These are phyloP conservation scores for Aleiodes leptofemur DNA, from an alignment of 2,888 invertebrate genomes.

Conservation along the genomic window DNA sequence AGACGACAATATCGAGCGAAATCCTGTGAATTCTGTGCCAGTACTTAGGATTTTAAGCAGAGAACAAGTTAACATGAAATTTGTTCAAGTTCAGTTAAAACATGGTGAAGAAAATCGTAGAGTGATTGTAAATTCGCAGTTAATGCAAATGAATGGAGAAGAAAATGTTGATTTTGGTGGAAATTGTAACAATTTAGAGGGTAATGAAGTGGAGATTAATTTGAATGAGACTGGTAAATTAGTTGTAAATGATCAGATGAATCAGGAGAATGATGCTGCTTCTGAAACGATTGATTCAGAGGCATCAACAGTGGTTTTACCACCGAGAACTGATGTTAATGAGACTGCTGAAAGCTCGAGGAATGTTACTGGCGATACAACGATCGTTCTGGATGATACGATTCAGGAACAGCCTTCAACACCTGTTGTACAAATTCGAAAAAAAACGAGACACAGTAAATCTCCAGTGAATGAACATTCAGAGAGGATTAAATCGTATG, in stretches of 20 bases:
- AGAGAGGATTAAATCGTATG: conserved; percentile 60
- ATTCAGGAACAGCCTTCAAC: neutral
- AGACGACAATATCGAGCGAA: conserved; percentile 24
- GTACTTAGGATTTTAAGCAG: conserved; percentile 62
- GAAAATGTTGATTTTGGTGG: conserved; percentile 7
- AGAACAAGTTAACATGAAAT: conserved; percentile 66
- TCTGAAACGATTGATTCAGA: conserved; percentile 45
- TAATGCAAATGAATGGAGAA: neutral
- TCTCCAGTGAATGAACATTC: conserved; percentile 47
- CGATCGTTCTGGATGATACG: conserved; percentile 3
- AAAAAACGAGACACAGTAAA: conserved; percentile 37
- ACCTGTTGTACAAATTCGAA: neutral
- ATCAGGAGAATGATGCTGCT: neutral
- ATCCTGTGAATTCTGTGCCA: conserved; percentile 8
- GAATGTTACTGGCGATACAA: neutral
- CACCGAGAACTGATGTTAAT: conserved; percentile 10
- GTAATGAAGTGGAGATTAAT: conserved; percentile 33
- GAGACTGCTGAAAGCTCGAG: neutral
- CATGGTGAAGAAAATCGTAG: conserved; percentile 54
- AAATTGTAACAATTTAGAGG: conserved; percentile 26
- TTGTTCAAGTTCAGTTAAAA: conserved; percentile 58
- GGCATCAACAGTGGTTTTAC: conserved; percentile 55
- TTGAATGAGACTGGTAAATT: neutral
- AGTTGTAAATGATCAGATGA: neutral
- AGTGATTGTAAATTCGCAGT: conserved; percentile 51